Evolutionary conservation across 2,797 vertebrate species (phyloP).

Genomic region (Erpetoichthys calabaricus): DNA sequence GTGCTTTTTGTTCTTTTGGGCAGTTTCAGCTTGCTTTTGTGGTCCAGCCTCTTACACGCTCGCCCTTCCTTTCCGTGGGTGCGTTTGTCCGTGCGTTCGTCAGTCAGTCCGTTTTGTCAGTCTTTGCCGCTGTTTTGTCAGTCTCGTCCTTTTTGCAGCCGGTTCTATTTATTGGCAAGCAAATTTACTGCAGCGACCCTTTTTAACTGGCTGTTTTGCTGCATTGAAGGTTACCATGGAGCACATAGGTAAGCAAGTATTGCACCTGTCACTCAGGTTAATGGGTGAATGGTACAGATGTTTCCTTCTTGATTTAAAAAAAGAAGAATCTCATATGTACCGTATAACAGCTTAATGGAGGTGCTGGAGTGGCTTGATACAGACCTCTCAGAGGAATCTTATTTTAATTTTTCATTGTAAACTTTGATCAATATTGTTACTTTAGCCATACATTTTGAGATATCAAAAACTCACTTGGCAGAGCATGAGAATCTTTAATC

Average conservation of each 20-base stretch:
- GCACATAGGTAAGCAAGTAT: not conserved
- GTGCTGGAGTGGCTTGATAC: no score
- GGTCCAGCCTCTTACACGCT: conserved; percentile 27
- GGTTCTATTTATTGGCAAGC: conserved; percentile 40
- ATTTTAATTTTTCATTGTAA: no score
- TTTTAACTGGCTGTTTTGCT: conserved; percentile 9
- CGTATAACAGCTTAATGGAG: no score
- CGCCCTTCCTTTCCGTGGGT: conserved; percentile 27
- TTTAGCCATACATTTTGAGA: no score
- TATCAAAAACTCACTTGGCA: no score
- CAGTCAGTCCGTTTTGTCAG: conserved; percentile 32
- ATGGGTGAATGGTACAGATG: not conserved
- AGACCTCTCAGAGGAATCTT: no score
- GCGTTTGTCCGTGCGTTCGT: conserved; percentile 44
- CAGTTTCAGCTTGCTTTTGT: conserved; percentile 36
- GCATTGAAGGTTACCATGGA: conserved; percentile 11
- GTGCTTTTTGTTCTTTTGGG: conserved; percentile 18
- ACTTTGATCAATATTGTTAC: no score
- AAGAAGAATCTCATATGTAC: no score
- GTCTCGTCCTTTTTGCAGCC: conserved; percentile 24
- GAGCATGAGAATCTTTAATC: no score
- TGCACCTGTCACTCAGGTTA: not conserved
- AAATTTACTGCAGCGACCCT: conserved; percentile 8
- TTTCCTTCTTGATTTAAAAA: not conserved
- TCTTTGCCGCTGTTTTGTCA: conserved; percentile 29